These are phyloP conservation scores for Lepidochitona cinerea DNA, from an alignment of 2,888 invertebrate genomes.

Conservation along the genomic window DNA sequence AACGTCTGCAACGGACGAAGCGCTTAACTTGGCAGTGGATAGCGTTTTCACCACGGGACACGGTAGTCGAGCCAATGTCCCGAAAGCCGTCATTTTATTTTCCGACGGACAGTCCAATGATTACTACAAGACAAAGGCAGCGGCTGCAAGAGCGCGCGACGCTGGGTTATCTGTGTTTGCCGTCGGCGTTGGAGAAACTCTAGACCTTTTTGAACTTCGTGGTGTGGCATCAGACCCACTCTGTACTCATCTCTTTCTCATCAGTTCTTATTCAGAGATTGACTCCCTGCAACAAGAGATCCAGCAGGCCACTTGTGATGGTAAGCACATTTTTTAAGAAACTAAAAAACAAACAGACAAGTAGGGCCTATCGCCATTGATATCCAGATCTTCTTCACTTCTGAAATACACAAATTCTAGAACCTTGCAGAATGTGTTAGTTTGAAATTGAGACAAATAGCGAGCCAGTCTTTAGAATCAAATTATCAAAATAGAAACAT, in stretches of 20 bases:
- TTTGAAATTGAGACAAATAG: no score
- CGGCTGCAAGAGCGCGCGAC: neutral
- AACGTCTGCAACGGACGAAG: slow-evolving; percentile 28
- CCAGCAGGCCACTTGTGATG: slow-evolving; percentile 33
- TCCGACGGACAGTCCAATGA: neutral
- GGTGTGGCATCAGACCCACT: slow-evolving; percentile 38
- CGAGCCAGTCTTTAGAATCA: no score
- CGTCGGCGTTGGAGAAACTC: neutral
- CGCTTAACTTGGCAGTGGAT: neutral
- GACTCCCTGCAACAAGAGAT: slow-evolving; percentile 18
- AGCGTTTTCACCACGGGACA: neutral
- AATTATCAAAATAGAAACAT: no score
- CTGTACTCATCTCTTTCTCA: slow-evolving; percentile 29
- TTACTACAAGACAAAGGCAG: neutral
- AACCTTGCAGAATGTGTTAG: no score
- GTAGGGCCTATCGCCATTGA: no score
- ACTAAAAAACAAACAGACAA: no score
- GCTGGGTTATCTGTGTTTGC: neutral
- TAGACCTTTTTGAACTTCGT: slow-evolving; percentile 28
- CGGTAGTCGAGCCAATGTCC: neutral
- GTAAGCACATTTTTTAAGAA: slow-evolving; percentile 15
- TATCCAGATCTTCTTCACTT: no score
- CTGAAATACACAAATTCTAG: no score
- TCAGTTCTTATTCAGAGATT: neutral
- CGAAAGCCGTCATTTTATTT: neutral